Evolutionary conservation across 2,113 vertebrate species (phyloP), one percentile per base, ranked within the genome.

Genomic region (Calyptommatus sinebrachiatus): DNA sequence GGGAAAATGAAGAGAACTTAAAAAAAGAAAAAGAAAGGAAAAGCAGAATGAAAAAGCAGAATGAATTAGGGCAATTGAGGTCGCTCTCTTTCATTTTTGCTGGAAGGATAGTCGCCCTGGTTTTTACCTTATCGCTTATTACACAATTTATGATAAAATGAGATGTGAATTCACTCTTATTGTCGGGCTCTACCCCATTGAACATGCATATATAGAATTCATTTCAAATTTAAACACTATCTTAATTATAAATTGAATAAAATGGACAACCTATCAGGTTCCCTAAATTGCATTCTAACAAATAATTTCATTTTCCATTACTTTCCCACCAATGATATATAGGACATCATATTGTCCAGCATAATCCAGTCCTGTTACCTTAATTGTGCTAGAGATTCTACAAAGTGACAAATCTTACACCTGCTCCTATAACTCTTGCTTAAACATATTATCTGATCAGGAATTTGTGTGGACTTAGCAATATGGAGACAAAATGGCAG

Each of bases 41-140:
- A 89, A 89, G 85, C 86, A 85, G 86, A 74, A 89, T 91, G 84
- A 84, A 79, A 92, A 92, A 91, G 92, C 92, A 92, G 94, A 95
- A 94, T 95, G 95, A 95, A 96, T 95, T 93, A 94, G 96, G 95
- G 96, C 96, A 96, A 96, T 97, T 96, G 95, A 96, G 97, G 97
- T 97, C 96, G 92, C 92, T 96, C 94, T 95, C 95, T 95, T 94
- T 95, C 94, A 94, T 96, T 95, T 97, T 95, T 95, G 95, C 95
- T 96, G 94, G 93, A 91, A 93, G 95, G 95, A 95, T 96, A 95
- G 95, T 94, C 94, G 94, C 91, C 95, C 95, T 94, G 93, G 94
- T 97, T 97, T 96, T 97, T 97, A 96, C 96, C 96, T 98, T 97
- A 99, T 98, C 96, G 94, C 95, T 97, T 97, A 97, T 96, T 96